Base-by-base conservation (phyloP, 2,113 vertebrate species). In the Acrocephalus kingi region DNA sequence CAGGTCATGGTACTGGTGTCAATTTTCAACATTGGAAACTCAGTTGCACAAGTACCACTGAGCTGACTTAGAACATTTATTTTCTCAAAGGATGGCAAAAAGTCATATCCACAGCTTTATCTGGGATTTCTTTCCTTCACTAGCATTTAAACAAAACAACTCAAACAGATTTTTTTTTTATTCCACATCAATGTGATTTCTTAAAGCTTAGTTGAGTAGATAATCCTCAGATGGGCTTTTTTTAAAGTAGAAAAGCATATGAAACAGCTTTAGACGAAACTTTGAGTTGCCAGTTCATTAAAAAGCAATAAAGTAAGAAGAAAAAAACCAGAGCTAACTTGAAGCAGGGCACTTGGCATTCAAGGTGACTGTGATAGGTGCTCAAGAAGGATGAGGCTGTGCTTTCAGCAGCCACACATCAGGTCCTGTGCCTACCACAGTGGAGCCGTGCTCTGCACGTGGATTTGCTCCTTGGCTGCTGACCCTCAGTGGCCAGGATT, bases 231-330 rank as follows among this genome's bases (percentile, higher is more conserved):
- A 59, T 39, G 48, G 39, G 18, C 7, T 46, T 63, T 68, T 79
- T 83, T 55, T 27, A 43, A 89, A 74, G 35, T 46, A 92, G 69
- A 95, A 92, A 77, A 58, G 61, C 43, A 80, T 56, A 87, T 31
- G 89, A 87, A 96, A 61, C 58, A 54, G 52, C 46, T 87, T 64
- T 51, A 75, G 46, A 69, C 69, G 66, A 82, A 97, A 92, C 58
- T 46, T 52, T 55, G 80, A 85, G 46, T 56, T 93, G 82, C 24
- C 39, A 39, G 43, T 31, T 89, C 39, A 59, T 75, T 93, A 66
- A 81, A 80, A 86, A 92, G 45, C 55, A 46, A 69, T 81, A 11
- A 68, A 78, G 15, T 6, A 21, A 58, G 35, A 33, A 48, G 17
- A 19, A 93, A 90, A 55, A 39, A 2, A 4, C 0, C 51, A 39